phyloP scores from a whole-genome alignment of 2,113 vertebrate species.

The Scalopus aquaticus region DNA sequence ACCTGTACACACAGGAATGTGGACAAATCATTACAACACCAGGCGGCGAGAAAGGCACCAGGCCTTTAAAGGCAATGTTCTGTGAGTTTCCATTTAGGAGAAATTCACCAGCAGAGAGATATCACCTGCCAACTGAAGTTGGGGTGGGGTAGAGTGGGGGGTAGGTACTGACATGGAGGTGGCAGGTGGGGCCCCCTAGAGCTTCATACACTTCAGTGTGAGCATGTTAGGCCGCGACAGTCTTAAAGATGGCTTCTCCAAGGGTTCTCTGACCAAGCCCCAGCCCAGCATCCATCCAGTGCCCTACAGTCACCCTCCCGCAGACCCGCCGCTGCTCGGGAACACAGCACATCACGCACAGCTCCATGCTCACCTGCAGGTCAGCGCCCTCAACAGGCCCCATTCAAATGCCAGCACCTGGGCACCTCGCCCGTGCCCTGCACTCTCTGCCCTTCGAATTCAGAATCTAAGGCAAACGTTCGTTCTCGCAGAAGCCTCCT shows the following conservation, averaged over 20 bases:
- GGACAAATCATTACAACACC: not conserved
- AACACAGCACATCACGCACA: not conserved
- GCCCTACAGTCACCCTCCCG: not conserved
- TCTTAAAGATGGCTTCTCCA: too few species aligned
- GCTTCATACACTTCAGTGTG: not conserved
- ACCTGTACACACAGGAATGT: rapidly evolving
- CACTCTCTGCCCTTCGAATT: too few species aligned
- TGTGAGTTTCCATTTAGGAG: not conserved
- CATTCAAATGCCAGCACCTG: too few species aligned
- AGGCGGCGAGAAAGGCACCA: not conserved
- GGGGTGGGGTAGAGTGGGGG: rapidly evolving
- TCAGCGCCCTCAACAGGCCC: too few species aligned
- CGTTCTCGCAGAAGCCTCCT: too few species aligned
- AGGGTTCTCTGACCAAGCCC: not conserved
- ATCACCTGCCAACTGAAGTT: too few species aligned
- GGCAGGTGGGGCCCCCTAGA: rapidly evolving
- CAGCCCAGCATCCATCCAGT: not conserved
- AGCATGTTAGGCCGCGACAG: rapidly evolving
- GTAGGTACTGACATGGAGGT: not conserved
- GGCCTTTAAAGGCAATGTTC: not conserved
- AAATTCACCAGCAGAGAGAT: not conserved
- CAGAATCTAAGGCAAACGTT: too few species aligned
- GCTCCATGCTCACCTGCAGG: too few species aligned
- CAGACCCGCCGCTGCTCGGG: not conserved
- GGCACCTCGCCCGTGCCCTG: too few species aligned